Evolutionary conservation across 2,888 invertebrate species (phyloP), one percentile per base, ranked within the genome.

Genomic region (Dynastes hyllus): DNA sequence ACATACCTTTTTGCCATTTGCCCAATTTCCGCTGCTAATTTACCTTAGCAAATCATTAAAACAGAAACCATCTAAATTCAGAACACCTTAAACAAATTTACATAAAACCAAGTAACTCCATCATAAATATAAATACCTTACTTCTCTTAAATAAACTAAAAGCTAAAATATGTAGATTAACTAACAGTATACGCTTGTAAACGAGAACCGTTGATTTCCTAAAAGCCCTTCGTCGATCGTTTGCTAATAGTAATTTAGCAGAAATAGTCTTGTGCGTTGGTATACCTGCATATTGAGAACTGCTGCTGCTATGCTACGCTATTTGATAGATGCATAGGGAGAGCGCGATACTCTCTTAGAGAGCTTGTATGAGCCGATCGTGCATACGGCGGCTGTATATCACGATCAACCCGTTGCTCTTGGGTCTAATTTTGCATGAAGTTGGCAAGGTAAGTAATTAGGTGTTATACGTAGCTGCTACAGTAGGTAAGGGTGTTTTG

Each of bases 271-370:
- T 58, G 73, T 45, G 69, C 51, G 69, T 29, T 69, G 69, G 69
- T 69, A 51, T 51, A 69, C 69, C 69, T 73, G 73, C 73, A 75
- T 75, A 63, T 50, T 61, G 45, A 75, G 45, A 40, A 75, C 73
- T 69, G 69, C 51, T 69, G 69, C 69, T 75, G 73, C 73, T 75
- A 61, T 69, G 73, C 61, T 75, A 75, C 61, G 73, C 73, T 75
- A 50, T 61, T 75, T 75, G 73, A 75, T 75, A 69, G 69, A 69
- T 61, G 61, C 61, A 75, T 75, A 75, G 73, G 22, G 8, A 55
- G 27, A 69, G 69, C 63, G 69, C 63, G 69, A 11, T 61, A 50
- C 61, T 61, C 51, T 75, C 11, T 71, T 58, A 58, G 55, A 29
- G 63, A 75, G 73, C 61, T 75, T 75, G 73, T 75, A 75, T 61